These are phyloP conservation scores for Bradynema listronoti DNA, from an alignment of 1,140 invertebrate species.

Conservation along the genomic window DNA sequence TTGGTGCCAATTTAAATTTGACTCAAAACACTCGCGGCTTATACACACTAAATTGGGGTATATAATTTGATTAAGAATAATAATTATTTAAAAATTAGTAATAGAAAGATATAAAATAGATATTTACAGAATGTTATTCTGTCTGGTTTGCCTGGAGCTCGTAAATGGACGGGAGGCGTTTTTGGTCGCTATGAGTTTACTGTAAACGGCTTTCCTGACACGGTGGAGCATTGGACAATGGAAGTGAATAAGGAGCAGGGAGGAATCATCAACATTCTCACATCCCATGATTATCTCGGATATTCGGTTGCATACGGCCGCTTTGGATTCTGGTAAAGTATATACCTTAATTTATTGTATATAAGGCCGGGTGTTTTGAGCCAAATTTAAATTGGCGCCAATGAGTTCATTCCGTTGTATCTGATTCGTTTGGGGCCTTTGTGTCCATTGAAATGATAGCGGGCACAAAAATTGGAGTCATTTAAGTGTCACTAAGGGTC, in stretches of 20 bases:
- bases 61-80: too few species aligned
- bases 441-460: too few species aligned
- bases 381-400: too few species aligned
- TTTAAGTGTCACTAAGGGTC: slow-evolving; percentile 8
- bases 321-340: slow-evolving; percentile 48
- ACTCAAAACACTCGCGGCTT: too few species aligned
- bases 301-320: slow-evolving; percentile 52
- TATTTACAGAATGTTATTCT: slow-evolving; percentile 47
- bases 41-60: too few species aligned
- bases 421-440: too few species aligned
- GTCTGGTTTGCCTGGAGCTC: slow-evolving; percentile 53
- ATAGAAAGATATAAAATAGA: too few species aligned
- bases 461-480: too few species aligned
- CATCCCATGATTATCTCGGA: slow-evolving; percentile 51
- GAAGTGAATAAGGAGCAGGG: slow-evolving; percentile 41
- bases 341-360: slow-evolving; percentile 18
- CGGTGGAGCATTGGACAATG: slow-evolving; percentile 48
- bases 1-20: too few species aligned
- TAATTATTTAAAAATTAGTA: too few species aligned
- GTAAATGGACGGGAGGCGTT: slow-evolving; percentile 54
- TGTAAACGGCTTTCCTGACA: slow-evolving; percentile 30
- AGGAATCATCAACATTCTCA: slow-evolving; percentile 35
- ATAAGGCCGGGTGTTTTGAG: too few species aligned
- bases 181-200: slow-evolving; percentile 42
- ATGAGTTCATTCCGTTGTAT: too few species aligned